phyloP scores from a whole-genome alignment of 53 echinoderm and acorn worm genomes.

The Holothuria leucospilota region DNA sequence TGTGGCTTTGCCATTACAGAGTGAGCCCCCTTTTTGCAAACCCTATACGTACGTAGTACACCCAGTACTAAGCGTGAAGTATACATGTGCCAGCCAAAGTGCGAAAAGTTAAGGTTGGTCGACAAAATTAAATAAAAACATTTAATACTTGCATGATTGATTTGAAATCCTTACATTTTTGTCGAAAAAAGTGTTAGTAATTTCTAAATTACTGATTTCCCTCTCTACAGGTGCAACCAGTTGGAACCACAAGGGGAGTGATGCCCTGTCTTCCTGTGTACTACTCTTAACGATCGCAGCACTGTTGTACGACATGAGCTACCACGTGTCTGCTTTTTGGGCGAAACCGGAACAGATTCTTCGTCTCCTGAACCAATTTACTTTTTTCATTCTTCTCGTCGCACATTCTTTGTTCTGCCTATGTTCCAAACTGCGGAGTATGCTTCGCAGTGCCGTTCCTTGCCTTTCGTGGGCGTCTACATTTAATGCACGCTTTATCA shows the following conservation, averaged over 20 bases:
- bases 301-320: neutral
- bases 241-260: conserved; percentile 21
- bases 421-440: neutral
- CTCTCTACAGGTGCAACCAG: neutral
- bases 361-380: neutral
- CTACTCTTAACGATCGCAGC: neutral
- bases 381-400: neutral
- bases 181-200: no score
- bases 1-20: no score
- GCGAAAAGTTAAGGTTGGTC: no score
- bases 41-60: no score
- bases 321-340: neutral
- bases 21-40: no score
- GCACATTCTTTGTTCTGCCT: neutral
- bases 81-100: no score
- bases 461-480: conserved; percentile 13
- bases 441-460: neutral
- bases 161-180: no score
- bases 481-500: neutral
- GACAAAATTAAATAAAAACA: no score
- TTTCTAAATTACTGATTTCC: no score
- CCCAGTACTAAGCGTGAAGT: no score
- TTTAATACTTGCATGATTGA: no score
- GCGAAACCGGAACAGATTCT: neutral
- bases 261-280: neutral